These are phyloP conservation scores for Patella caerulea DNA, from an alignment of 2,888 invertebrate species.

Conservation along the genomic window DNA sequence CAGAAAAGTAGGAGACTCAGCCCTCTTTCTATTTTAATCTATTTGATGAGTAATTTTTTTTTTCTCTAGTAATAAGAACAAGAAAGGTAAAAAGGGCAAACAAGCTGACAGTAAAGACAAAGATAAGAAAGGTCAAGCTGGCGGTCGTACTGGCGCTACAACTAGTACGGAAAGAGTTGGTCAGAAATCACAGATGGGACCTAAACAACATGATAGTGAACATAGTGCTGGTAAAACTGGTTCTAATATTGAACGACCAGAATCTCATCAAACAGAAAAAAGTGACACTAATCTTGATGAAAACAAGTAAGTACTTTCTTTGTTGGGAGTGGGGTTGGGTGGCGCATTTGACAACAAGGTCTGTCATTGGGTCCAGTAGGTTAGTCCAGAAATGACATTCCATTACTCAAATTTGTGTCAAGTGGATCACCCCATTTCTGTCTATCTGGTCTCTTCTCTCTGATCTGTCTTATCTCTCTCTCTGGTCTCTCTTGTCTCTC, in stretches of 20 bases:
- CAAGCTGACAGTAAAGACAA: constrained; percentile 49
- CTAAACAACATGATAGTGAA: constrained; percentile 57
- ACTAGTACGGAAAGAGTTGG: constrained; percentile 50
- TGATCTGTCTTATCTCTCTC: too few species aligned
- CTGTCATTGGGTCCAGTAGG: too few species aligned
- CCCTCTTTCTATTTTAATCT: too few species aligned
- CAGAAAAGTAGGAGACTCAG: too few species aligned
- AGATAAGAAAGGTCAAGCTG: constrained; percentile 62
- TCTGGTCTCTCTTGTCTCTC: too few species aligned
- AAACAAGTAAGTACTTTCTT: constrained; percentile 42
- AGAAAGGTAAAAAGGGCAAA: constrained; percentile 46
- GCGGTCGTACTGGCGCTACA: constrained; percentile 49
- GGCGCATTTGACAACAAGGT: too few species aligned
- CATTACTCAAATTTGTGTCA: not conserved
- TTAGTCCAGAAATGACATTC: not conserved
- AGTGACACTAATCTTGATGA: constrained; percentile 54
- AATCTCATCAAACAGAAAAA: constrained; percentile 68
- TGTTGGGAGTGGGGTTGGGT: not conserved
- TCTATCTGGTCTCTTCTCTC: too few species aligned
- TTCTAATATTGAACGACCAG: constrained; percentile 64
- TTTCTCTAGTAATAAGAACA: constrained; percentile 22
- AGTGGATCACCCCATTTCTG: constrained; percentile 15
- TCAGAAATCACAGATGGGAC: constrained; percentile 50
- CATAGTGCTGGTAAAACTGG: constrained; percentile 53
- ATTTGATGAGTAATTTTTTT: too few species aligned